Conservation (phyloP, 2,797 vertebrate species). For the Spinus olivaceus region DNA sequence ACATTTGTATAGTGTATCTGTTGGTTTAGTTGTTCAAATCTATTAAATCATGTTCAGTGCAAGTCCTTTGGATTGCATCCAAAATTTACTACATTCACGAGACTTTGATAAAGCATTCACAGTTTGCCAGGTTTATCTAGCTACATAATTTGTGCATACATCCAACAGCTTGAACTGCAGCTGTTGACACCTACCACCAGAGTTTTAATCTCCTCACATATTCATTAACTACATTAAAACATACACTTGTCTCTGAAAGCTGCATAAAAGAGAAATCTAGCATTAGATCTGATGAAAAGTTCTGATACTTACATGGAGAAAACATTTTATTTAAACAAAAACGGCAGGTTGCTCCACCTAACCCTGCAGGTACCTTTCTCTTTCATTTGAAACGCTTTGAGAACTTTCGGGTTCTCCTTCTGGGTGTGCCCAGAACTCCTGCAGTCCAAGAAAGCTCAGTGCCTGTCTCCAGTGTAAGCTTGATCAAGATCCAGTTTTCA, state of each 20-base stretch:
- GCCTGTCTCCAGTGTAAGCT: neutral
- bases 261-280: neutral
- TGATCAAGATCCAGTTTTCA: neutral
- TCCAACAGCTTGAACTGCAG: neutral
- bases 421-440: neutral
- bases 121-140: neutral
- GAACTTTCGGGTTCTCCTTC: neutral
- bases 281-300: neutral
- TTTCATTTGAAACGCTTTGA: neutral
- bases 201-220: neutral
- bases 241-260: neutral
- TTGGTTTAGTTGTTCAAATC: neutral
- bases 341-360: neutral
- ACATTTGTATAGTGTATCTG: neutral
- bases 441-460: neutral
- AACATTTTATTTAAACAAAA: neutral
- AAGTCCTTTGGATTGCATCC: neutral
- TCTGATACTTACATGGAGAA: neutral
- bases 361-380: conserved; percentile 4
- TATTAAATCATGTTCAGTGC: neutral
- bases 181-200: neutral
- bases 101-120: neutral
- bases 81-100: neutral
- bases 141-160: neutral
- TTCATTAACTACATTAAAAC: neutral